These are phyloP conservation scores for Aphrocallistes beatrix DNA, from an alignment of 37 sponge, comb jelly and placozoan species.

Conservation along the genomic window DNA sequence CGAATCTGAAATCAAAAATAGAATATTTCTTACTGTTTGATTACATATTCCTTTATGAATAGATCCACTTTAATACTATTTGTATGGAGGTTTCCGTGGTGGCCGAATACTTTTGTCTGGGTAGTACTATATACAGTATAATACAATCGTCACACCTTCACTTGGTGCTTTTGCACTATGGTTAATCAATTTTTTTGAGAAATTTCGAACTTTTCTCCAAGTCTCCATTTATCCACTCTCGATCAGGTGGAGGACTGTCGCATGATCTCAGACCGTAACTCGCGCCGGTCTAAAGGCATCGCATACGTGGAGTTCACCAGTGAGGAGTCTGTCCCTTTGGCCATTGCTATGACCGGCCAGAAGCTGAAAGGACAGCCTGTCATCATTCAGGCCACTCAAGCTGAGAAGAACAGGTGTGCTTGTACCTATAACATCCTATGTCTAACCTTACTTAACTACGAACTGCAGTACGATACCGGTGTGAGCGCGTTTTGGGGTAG, in stretches of 20 bases:
- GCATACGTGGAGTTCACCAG: constrained; percentile 92
- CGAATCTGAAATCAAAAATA: too few relatives aligned
- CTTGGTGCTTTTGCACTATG: neutral
- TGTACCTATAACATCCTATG: too few relatives aligned
- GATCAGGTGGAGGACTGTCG: constrained; percentile 56
- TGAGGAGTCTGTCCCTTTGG: constrained; percentile 44
- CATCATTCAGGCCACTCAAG: constrained; percentile 86
- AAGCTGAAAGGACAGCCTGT: constrained; percentile 81
- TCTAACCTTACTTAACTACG: too few relatives aligned
- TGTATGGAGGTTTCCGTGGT: too few relatives aligned
- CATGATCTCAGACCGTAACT: constrained; percentile 86
- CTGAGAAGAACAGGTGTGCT: constrained; percentile 93
- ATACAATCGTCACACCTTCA: neutral
- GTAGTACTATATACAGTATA: neutral
- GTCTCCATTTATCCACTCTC: neutral
- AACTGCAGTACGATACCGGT: too few relatives aligned
- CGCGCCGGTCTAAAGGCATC: constrained; percentile 89
- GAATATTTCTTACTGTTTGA: too few relatives aligned
- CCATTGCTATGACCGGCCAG: constrained; percentile 60
- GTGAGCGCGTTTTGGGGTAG: too few relatives aligned
- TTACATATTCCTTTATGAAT: too few relatives aligned
- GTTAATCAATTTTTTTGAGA: neutral
- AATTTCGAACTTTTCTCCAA: neutral
- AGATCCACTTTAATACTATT: too few relatives aligned
- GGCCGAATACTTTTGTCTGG: too few relatives aligned